A percentile compares a stretch with the other conserved stretches of the same genome.
Conservation (phyloP, 2,797 vertebrate genomes). For the Chrysocyon brachyurus region DNA sequence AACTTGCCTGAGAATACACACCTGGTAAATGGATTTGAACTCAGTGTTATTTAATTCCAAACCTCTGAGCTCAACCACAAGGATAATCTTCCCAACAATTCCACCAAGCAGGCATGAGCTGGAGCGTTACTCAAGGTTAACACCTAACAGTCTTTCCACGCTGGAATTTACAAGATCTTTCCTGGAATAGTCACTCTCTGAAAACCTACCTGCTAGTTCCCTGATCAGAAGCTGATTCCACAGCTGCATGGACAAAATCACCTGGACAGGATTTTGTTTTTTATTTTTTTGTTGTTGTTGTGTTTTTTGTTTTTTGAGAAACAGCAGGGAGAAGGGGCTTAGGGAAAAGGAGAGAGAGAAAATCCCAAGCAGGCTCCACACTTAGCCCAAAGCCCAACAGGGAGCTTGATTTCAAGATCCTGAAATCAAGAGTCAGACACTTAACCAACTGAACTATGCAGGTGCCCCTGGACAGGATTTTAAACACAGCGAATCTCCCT, state of each 20-base stretch:
- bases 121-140: background rate
- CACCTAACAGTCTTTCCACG: background rate
- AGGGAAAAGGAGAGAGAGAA: background rate
- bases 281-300: background rate
- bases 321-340: background rate
- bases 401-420: background rate
- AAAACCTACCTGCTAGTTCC: background rate
- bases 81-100: background rate
- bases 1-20: background rate
- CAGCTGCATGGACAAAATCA: constrained; percentile 1
- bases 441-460: background rate
- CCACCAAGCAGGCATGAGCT: background rate
- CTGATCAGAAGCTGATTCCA: constrained; percentile 35
- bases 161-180: background rate
- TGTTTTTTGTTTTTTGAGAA: background rate
- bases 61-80: background rate
- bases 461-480: background rate
- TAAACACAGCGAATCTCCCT: background rate
- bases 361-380: background rate
- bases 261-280: background rate
- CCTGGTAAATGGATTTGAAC: background rate
- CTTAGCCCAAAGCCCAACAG: background rate
- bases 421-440: background rate
- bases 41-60: background rate
- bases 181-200: background rate